phyloP scores from a whole-genome alignment of 2,113 vertebrate genomes.

The Phainopepla nitens region DNA sequence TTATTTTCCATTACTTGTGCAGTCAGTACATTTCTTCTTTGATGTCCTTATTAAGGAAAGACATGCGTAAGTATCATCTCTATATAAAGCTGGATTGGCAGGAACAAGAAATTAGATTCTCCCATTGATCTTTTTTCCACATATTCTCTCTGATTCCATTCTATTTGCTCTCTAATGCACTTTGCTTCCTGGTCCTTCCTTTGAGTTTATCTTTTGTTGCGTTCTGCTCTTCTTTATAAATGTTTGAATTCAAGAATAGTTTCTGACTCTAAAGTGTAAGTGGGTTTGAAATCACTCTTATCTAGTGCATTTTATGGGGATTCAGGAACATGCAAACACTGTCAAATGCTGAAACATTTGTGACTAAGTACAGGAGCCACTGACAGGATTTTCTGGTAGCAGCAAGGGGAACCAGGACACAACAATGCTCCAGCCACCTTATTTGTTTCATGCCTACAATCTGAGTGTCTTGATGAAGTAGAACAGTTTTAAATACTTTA shows the following conservation, averaged over 20 bases:
- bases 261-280: neutral
- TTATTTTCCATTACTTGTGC: neutral
- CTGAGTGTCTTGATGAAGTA: neutral
- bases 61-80: neutral
- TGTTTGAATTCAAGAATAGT: neutral
- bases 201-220: neutral
- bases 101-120: neutral
- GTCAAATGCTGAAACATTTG: neutral
- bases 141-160: neutral
- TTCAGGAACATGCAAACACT: neutral
- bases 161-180: neutral
- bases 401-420: neutral
- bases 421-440: neutral
- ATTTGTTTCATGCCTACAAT: neutral
- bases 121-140: neutral
- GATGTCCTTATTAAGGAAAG: neutral
- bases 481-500: neutral
- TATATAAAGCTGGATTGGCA: neutral
- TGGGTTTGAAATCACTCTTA: neutral
- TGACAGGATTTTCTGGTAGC: neutral
- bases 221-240: neutral
- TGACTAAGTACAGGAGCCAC: neutral
- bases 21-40: neutral
- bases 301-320: neutral
- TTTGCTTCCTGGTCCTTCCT: neutral